Percentiles rank a stretch among this genome's conserved stretches.
Conservation (phyloP, 2,113 vertebrate species). For the Aegithalos caudatus region DNA sequence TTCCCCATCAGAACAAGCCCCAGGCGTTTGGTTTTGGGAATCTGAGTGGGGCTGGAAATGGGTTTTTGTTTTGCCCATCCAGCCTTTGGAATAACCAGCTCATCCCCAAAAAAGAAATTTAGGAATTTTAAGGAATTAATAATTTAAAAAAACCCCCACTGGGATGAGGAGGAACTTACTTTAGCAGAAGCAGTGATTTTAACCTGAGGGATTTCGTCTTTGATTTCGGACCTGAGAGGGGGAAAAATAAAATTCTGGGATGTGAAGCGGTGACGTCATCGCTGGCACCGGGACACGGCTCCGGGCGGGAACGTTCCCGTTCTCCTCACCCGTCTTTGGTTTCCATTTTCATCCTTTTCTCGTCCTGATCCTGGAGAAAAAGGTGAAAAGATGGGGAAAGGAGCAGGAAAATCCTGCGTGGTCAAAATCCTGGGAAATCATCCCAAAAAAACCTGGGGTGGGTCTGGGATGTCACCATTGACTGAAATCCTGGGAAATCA, state of each 20-base stretch:
- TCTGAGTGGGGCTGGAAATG: background rate
- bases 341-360: conserved; percentile 87
- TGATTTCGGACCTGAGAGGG: conserved; percentile 67
- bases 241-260: background rate
- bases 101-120: background rate
- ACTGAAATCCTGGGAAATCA: background rate
- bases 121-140: fast-evolving
- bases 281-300: fast-evolving
- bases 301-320: fast-evolving
- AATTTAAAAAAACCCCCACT: fast-evolving
- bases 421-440: background rate
- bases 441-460: no score
- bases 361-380: conserved; percentile 73
- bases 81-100: fast-evolving
- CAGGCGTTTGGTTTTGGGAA: background rate
- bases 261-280: fast-evolving
- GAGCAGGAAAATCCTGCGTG: fast-evolving
- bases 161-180: conserved; percentile 51
- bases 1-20: fast-evolving
- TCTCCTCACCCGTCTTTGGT: conserved; percentile 76
- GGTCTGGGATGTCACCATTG: no score
- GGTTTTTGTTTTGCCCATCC: no score
- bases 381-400: background rate
- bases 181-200: conserved; percentile 75
- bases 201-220: conserved; percentile 62